Percentiles rank a stretch among this genome's conserved stretches.
Evolutionary conservation across 1,140 invertebrate species (phyloP).

Genomic region (Hestina assimilis): DNA sequence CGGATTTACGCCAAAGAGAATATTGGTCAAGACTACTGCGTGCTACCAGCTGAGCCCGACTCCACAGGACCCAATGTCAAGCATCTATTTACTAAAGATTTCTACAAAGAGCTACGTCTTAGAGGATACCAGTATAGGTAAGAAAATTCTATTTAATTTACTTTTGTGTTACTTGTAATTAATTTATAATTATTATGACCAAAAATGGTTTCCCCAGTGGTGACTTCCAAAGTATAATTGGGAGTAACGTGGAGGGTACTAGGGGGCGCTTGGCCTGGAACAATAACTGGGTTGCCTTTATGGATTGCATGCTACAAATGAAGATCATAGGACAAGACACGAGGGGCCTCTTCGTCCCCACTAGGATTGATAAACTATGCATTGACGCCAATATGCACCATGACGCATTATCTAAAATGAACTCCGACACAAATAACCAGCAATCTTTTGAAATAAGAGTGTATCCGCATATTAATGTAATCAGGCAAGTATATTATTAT

Average conservation of each 20-base stretch:
- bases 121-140: slow-evolving; percentile 94
- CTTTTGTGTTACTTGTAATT: no score
- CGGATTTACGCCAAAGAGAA: slow-evolving; percentile 79
- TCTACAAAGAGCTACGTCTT: no score
- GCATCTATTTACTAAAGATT: slow-evolving; percentile 83
- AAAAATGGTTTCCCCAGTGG: slow-evolving; percentile 78
- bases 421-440: slow-evolving; percentile 70
- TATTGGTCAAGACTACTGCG: slow-evolving; percentile 68
- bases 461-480: slow-evolving; percentile 65
- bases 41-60: slow-evolving; percentile 61
- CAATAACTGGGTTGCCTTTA: slow-evolving; percentile 94
- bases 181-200: no score
- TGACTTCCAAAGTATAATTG: slow-evolving; percentile 83
- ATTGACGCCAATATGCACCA: slow-evolving; percentile 87
- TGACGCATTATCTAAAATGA: slow-evolving; percentile 74
- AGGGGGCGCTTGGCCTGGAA: slow-evolving; percentile 75
- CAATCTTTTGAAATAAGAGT: slow-evolving; percentile 66
- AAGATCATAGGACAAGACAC: slow-evolving; percentile 87
- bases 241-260: slow-evolving; percentile 71
- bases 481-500: slow-evolving; percentile 45
- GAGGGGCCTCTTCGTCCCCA: slow-evolving; percentile 89
- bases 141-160: no score
- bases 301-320: slow-evolving; percentile 96
- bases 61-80: slow-evolving; percentile 69
- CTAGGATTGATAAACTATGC: slow-evolving; percentile 87